Base-by-base conservation (phyloP, 2,888 invertebrate species). In the Ischnus inquisitorius region DNA sequence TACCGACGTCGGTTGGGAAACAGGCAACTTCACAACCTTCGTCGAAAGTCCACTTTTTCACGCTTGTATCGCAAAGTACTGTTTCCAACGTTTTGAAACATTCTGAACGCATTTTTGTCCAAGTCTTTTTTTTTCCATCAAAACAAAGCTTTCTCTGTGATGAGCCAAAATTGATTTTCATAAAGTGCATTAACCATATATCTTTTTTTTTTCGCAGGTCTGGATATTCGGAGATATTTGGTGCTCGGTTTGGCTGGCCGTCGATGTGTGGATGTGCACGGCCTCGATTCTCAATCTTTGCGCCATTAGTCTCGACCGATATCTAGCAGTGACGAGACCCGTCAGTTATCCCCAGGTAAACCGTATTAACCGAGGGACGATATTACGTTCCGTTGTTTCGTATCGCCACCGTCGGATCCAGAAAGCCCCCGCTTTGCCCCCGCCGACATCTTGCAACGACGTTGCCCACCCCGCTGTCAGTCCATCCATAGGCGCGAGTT, bases 251-350 rank as follows among this genome's bases (percentile, higher is more conserved):
- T 99, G 99, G 99, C 95, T 99, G 86, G 99, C 99, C 0, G 96
- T 99, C 79, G 99, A 99, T 94, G 99, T 99, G 12, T 98, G 99
- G 98, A 97, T 99, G 97, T 99, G 99, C 94, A 99, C 99, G 0
- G 98, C 99, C 0, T 98, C 98, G 89, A 99, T 99, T 90, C 95
- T 99, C 89, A 99, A 99, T 94, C 95, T 99, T 77, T 98, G 98
- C 93, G 99, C 98, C 90, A 99, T 99, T 92, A 98, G 98, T 16
- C 94, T 99, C 92, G 97, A 98, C 94, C 95, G 99, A 94, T 99
- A 99, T 94, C 97, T 99, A 90, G 99, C 99, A 28, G 99, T 99
- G 84, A 99, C 99, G 54, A 95, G 98, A 76, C 99, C 99, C 0
- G 97, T 99, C 90, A 97, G 97, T 93, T 99, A 99, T 94, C 98